Conservation (phyloP, 2,797 vertebrate species). For the Pipistrellus nathusii region DNA sequence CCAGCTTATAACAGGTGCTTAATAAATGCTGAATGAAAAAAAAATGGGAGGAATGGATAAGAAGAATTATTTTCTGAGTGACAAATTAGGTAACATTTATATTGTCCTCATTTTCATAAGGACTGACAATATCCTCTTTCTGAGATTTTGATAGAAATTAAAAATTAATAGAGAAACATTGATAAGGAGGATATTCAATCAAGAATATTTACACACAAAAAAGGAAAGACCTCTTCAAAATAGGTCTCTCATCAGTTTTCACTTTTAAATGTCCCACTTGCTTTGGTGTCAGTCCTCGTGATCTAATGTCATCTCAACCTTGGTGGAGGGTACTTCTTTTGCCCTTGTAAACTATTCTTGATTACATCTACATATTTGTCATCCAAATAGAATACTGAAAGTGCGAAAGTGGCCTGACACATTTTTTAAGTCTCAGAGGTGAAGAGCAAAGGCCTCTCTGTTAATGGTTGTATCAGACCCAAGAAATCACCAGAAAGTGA, state of each 20-base stretch:
- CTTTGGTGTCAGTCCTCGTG: not conserved
- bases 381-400: not conserved
- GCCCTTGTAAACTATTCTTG: not conserved
- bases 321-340: not conserved
- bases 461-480: not conserved
- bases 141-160: slow-evolving; percentile 24
- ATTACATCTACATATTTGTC: not conserved
- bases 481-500: not conserved
- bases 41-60: not conserved
- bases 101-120: not conserved
- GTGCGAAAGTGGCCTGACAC: not conserved
- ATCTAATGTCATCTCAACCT: not conserved
- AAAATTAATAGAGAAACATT: not conserved
- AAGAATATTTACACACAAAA: slow-evolving; percentile 3
- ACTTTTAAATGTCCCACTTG: not conserved
- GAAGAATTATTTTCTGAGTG: slow-evolving; percentile 31
- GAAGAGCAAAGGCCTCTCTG: not conserved
- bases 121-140: not conserved
- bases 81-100: not conserved
- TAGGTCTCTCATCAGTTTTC: not conserved
- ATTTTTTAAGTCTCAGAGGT: not conserved
- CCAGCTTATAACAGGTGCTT: not conserved
- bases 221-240: not conserved
- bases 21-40: not conserved
- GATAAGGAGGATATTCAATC: not conserved